Evolutionary conservation across 2,888 invertebrate species (phyloP), one percentile per base, ranked within the genome.

Genomic region (Orgyia antiqua): DNA sequence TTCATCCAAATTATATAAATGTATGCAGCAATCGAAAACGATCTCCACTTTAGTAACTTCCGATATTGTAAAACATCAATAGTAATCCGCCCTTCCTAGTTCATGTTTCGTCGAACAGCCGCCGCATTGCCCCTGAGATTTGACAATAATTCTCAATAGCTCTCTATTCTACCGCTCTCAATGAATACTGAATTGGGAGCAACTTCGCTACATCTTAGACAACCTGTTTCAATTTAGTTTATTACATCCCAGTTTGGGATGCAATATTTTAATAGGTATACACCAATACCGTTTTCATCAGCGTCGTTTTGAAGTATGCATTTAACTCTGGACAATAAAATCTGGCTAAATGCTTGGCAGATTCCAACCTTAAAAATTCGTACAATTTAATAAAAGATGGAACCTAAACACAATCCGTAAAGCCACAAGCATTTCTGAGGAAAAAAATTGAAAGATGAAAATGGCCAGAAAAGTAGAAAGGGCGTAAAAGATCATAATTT

Each of bases 221-320:
- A 66, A 76, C 63, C 71, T 69, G 66, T 79, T 84, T 73, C 80
- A 82, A 83, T 83, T 83, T 73, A 79, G 77, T 78, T 78, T 76
- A 82, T 72, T 77, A 63, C 74, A 64, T 45, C 29, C 38, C 50
- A 43, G 49, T 47, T 40, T 28, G 44, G 45, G 51, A 51, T 63
- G 60, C 62, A 64, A 69, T 68, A 63, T 68, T 68, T 63, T 68
- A 63, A 65, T 63, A 65, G 20, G 10, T 23, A 10, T n/a, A n/a
- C n/a, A n/a, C n/a, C n/a, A n/a, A n/a, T n/a, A n/a, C n/a, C 9
- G 23, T 10, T 23, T 23, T 9, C 10, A 23, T 10, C 20, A 10
- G 56, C n/a, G n/a, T n/a, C n/a, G n/a, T n/a, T n/a, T n/a, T n/a
- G n/a, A n/a, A n/a, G n/a, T n/a, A n/a, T n/a, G n/a, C n/a, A n/a